A percentile compares a stretch with the other conserved stretches of the same genome.
Conservation (phyloP, 2,888 invertebrate species). For the Nesidiocoris tenuis region DNA sequence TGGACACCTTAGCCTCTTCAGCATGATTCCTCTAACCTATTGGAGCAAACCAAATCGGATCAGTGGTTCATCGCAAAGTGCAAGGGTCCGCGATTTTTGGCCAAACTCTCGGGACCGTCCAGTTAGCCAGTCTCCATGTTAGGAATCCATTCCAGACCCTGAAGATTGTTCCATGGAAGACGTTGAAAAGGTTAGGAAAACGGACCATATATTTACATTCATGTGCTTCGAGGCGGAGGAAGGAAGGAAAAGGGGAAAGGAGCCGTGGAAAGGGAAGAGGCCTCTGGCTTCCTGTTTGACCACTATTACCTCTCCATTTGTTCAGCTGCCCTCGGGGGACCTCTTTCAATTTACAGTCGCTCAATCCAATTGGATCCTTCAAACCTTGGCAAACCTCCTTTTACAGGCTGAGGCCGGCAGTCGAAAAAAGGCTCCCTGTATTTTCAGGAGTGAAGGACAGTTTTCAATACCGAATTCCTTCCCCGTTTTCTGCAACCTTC, state of each 20-base stretch:
- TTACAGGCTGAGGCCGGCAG: neutral
- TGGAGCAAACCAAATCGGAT: too few relatives aligned
- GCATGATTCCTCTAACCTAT: too few relatives aligned
- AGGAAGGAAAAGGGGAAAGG: neutral
- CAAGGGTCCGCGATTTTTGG: too few relatives aligned
- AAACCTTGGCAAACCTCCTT: slow-evolving; percentile 12
- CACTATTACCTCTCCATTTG: slow-evolving; percentile 33
- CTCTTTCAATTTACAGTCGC: slow-evolving; percentile 15
- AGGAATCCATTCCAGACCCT: too few relatives aligned
- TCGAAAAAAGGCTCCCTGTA: neutral
- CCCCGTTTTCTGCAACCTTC: neutral
- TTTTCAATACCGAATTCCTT: neutral
- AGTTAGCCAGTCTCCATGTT: too few relatives aligned
- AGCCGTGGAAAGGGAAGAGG: neutral
- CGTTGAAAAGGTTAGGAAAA: neutral
- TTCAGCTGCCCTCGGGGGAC: slow-evolving; percentile 15
- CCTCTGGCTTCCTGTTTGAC: slow-evolving; percentile 27
- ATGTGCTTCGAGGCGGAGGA: neutral
- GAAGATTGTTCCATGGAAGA: too few relatives aligned
- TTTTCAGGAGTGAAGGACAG: too few relatives aligned
- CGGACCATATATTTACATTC: neutral
- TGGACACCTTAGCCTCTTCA: too few relatives aligned
- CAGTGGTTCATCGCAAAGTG: too few relatives aligned
- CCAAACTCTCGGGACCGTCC: too few relatives aligned
- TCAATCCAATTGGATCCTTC: slow-evolving; percentile 24